Percentiles rank a stretch among this genome's conserved stretches.
phyloP scores from a whole-genome alignment of 2,113 vertebrate species.

The Saccopteryx bilineata region DNA sequence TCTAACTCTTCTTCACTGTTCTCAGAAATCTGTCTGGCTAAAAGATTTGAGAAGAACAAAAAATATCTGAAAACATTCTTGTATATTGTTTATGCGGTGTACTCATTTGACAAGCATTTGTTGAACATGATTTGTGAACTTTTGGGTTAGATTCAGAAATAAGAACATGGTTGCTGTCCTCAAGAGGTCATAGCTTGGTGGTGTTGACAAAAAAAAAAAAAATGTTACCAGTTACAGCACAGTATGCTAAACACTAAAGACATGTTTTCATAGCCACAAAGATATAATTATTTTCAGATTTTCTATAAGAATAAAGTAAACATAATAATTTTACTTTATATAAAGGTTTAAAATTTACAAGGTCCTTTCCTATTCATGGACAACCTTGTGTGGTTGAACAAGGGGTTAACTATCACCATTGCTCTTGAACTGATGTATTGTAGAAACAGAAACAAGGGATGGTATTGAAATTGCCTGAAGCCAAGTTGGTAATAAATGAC shows the following conservation, averaged over 20 bases:
- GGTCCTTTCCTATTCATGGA: not conserved
- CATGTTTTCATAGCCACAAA: not conserved
- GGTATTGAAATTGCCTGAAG: slow-evolving; percentile 3
- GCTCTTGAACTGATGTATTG: not conserved
- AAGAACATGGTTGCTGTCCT: not conserved
- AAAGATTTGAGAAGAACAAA: not conserved
- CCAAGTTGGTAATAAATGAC: not conserved
- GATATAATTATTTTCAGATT: slow-evolving; percentile 21
- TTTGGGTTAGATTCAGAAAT: slow-evolving; percentile 33
- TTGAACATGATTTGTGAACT: not conserved
- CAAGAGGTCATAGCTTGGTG: not conserved
- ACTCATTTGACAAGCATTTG: slow-evolving; percentile 35
- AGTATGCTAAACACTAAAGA: not conserved
- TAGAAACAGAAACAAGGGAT: not conserved
- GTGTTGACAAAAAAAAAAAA: not conserved
- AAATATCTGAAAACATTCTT: not conserved
- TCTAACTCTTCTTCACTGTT: not conserved
- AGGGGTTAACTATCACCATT: not conserved
- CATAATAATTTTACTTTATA: not conserved
- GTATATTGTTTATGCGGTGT: not conserved
- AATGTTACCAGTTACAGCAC: not conserved
- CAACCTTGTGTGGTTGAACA: not conserved
- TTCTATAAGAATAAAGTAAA: slow-evolving; percentile 22
- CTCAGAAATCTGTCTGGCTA: not conserved
- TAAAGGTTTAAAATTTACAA: not conserved